A percentile compares a stretch with the other conserved stretches of the same genome.
phyloP scores from a whole-genome alignment of 2,113 vertebrate genomes.

The Pangasianodon hypophthalmus region DNA sequence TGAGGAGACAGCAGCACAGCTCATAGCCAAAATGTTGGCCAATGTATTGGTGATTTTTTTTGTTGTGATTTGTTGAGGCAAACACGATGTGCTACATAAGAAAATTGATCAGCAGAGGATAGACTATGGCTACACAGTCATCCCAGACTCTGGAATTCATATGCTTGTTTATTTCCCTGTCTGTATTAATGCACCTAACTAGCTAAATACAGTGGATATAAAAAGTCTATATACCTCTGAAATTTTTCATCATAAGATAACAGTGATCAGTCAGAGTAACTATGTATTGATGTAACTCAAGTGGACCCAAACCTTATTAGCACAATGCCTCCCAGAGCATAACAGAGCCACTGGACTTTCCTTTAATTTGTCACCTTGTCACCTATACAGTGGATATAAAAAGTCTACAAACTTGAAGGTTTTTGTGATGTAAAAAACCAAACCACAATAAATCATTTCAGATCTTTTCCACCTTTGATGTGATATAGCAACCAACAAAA shows the following conservation, averaged over 20 bases:
- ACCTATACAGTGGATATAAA: too few species aligned
- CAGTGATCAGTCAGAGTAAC: too few species aligned
- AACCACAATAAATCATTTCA: too few species aligned
- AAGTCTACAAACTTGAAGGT: neutral
- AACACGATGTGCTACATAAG: neutral
- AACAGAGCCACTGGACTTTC: too few species aligned
- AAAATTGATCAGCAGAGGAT: neutral
- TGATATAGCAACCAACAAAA: neutral
- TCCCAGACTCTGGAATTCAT: too few species aligned
- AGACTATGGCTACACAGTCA: neutral
- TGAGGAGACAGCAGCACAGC: neutral
- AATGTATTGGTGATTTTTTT: neutral
- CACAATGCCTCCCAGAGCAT: too few species aligned
- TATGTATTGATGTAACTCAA: too few species aligned
- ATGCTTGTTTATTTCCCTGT: neutral
- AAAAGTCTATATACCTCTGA: neutral
- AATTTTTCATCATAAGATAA: too few species aligned
- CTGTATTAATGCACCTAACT: neutral
- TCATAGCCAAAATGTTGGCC: neutral
- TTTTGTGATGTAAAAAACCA: neutral
- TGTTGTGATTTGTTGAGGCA: neutral
- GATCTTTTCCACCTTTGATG: too few species aligned
- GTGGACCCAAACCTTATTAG: too few species aligned
- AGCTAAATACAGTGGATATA: too few species aligned
- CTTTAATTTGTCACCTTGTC: too few species aligned